phyloP scores from a whole-genome alignment of 2,797 vertebrate genomes.

The Manis javanica region DNA sequence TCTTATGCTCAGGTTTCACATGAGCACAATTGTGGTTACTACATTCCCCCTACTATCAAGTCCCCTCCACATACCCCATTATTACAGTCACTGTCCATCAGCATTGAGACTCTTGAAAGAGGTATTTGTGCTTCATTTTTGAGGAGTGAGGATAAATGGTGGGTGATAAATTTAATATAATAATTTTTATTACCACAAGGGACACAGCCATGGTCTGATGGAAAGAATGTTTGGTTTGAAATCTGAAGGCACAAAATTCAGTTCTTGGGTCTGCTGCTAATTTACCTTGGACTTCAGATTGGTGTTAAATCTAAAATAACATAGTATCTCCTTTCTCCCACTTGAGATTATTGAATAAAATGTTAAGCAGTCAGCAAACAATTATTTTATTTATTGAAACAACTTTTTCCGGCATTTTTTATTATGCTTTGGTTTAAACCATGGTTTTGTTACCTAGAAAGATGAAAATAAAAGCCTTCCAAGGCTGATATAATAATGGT shows the following conservation, averaged over 20 bases:
- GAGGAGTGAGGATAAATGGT: constrained; percentile 13
- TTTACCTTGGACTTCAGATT: constrained; percentile 39
- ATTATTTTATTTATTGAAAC: constrained; percentile 56
- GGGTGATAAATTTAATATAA: constrained; percentile 32
- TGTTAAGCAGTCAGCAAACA: constrained; percentile 49
- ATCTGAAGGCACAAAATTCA: constrained; percentile 48
- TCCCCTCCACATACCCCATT: too few relatives aligned
- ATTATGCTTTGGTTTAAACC: constrained; percentile 21
- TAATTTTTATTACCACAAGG: constrained; percentile 37
- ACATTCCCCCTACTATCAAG: too few relatives aligned
- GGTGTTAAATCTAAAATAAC: constrained; percentile 45
- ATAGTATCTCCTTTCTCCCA: neutral
- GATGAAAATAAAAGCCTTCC: constrained; percentile 27
- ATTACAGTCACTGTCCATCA: too few relatives aligned
- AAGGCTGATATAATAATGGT: constrained; percentile 27
- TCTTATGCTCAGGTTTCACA: too few relatives aligned
- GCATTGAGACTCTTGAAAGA: neutral
- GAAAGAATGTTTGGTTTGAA: constrained; percentile 50
- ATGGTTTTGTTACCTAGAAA: constrained; percentile 21
- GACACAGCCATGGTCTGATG: neutral
- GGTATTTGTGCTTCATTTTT: constrained; percentile 25
- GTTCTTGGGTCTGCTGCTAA: neutral
- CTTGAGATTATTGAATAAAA: constrained; percentile 56
- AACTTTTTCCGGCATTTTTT: neutral
- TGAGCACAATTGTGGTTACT: too few relatives aligned